These are phyloP conservation scores for Euwallacea fornicatus DNA, from an alignment of 1,140 invertebrate species.

Conservation along the genomic window DNA sequence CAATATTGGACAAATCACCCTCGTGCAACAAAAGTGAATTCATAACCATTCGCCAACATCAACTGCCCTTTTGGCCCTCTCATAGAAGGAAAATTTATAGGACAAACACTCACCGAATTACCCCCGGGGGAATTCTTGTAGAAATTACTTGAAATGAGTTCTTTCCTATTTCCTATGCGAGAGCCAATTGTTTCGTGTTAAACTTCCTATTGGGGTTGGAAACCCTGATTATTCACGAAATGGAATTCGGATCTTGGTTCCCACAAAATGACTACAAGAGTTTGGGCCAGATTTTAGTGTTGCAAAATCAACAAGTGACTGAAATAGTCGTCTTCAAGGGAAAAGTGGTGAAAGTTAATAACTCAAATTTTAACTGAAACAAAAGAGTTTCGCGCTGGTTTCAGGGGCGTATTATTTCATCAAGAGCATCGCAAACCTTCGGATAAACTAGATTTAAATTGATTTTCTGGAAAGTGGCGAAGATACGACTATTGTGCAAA, in stretches of 20 bases:
- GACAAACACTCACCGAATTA: neutral
- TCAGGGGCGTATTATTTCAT: neutral
- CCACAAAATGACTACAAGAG: too few species aligned
- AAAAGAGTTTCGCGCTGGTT: neutral
- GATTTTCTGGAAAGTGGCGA: neutral
- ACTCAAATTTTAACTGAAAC: neutral
- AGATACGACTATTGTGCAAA: neutral
- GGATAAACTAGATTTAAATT: neutral
- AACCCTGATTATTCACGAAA: neutral
- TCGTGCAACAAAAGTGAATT: neutral
- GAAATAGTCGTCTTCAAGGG: neutral
- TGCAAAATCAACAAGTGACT: too few species aligned
- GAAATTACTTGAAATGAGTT: constrained; percentile 1
- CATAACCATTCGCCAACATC: neutral
- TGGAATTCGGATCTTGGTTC: too few species aligned
- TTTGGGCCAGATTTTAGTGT: too few species aligned
- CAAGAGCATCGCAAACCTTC: neutral
- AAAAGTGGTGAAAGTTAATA: neutral
- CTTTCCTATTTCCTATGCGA: neutral
- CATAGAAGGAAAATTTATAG: constrained; percentile 3
- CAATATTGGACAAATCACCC: neutral
- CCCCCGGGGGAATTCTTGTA: neutral
- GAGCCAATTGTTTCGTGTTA: neutral
- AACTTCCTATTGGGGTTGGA: neutral
- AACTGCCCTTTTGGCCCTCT: neutral